Percentiles rank a stretch among this genome's conserved stretches.
Conservation (phyloP, 2,888 invertebrate genomes). For the Subacronicta megacephala region DNA sequence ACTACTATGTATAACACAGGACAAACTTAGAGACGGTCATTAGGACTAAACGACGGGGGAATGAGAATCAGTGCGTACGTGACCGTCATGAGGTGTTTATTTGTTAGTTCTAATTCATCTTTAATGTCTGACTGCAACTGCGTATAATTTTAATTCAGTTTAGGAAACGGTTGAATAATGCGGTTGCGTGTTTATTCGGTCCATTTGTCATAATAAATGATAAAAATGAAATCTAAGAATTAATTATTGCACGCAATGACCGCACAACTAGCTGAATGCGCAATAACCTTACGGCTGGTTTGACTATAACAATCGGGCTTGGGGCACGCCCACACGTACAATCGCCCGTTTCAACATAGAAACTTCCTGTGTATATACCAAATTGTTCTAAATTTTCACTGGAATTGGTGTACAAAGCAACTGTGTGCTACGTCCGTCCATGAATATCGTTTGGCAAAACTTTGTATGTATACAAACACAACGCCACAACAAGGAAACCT, state of each 20-base stretch:
- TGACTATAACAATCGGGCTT: constrained; percentile 73
- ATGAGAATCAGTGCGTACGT: constrained; percentile 50
- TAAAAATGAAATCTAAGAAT: constrained; percentile 70
- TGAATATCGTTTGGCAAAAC: constrained; percentile 52
- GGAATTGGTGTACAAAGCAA: constrained; percentile 50
- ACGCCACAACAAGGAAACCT: constrained; percentile 36
- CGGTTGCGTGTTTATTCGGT: constrained; percentile 45
- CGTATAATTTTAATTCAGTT: constrained; percentile 41
- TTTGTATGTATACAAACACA: constrained; percentile 40
- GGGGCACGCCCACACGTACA: constrained; percentile 78
- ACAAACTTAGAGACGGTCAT: constrained; percentile 16
- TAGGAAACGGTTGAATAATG: constrained; percentile 29
- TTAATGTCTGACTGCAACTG: constrained; percentile 32
- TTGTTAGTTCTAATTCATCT: constrained; percentile 38
- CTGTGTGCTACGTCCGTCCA: constrained; percentile 41
- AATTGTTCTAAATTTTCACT: constrained; percentile 61
- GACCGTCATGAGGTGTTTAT: constrained; percentile 31
- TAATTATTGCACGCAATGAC: constrained; percentile 71
- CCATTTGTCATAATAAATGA: constrained; percentile 51
- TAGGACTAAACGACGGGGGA: constrained; percentile 29
- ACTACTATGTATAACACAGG: neutral
- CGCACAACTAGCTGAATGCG: constrained; percentile 77
- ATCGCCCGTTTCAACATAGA: constrained; percentile 75
- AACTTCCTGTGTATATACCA: constrained; percentile 79
- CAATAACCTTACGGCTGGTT: constrained; percentile 66